Evolutionary conservation across 2,888 invertebrate species (phyloP).

Genomic region (Lottia scabra): DNA sequence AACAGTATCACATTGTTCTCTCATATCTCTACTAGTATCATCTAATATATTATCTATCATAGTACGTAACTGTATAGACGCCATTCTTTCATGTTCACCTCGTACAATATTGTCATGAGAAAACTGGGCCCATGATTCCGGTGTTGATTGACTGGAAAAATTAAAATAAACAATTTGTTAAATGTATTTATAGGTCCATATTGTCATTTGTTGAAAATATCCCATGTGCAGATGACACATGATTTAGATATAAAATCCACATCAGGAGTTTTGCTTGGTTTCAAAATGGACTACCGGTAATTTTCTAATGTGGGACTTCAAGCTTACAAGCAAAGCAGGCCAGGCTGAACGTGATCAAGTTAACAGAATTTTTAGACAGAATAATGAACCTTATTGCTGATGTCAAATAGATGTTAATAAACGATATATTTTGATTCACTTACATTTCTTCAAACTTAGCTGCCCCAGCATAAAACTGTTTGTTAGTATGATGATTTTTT

Average conservation of each 20-base stretch:
- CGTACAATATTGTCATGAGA: constrained; percentile 82
- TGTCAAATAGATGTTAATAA: too few relatives aligned
- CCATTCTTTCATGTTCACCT: constrained; percentile 81
- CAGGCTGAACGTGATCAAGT: too few relatives aligned
- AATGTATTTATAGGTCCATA: too few relatives aligned
- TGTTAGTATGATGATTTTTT: constrained; percentile 76
- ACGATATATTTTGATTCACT: constrained; percentile 52
- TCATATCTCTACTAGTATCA: constrained; percentile 83
- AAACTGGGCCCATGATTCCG: constrained; percentile 87
- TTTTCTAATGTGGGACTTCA: too few relatives aligned
- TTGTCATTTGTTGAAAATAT: too few relatives aligned
- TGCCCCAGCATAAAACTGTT: constrained; percentile 85
- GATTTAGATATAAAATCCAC: too few relatives aligned
- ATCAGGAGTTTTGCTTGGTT: too few relatives aligned
- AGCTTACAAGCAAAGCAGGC: too few relatives aligned
- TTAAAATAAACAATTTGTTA: background rate
- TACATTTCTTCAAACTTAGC: constrained; percentile 83
- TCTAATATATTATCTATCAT: constrained; percentile 80
- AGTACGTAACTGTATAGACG: constrained; percentile 78
- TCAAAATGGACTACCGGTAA: too few relatives aligned
- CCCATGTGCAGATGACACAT: too few relatives aligned
- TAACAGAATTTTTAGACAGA: too few relatives aligned
- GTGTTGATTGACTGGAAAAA: constrained; percentile 79
- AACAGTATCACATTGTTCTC: constrained; percentile 85
- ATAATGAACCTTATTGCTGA: too few relatives aligned